These are phyloP conservation scores for Calidris pygmaea DNA, from an alignment of 2,113 vertebrate species.

Conservation along the genomic window DNA sequence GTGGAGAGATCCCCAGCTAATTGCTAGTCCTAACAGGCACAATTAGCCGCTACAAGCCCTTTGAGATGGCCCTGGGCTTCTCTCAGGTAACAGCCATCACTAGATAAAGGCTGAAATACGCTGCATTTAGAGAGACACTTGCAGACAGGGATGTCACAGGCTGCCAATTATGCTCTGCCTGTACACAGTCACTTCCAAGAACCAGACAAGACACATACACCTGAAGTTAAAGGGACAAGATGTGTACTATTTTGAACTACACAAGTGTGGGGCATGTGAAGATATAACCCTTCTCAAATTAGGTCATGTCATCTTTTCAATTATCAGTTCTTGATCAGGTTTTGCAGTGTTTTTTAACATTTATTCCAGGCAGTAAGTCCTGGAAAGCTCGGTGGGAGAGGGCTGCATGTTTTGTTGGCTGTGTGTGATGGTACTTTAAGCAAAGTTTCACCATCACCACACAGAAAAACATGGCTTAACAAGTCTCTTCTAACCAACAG, in stretches of 20 bases:
- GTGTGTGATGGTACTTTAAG: background rate
- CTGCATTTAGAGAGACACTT: constrained; percentile 76
- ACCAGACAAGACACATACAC: constrained; percentile 65
- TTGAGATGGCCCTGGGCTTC: constrained; percentile 80
- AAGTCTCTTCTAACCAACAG: background rate
- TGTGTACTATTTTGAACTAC: constrained; percentile 56
- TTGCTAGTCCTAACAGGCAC: constrained; percentile 83
- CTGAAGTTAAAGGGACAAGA: constrained; percentile 66
- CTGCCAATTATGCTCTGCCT: constrained; percentile 80
- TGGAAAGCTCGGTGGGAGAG: background rate
- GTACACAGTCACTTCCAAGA: constrained; percentile 74
- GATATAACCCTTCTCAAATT: constrained; percentile 40
- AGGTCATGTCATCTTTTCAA: constrained; percentile 50
- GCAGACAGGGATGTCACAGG: constrained; percentile 80
- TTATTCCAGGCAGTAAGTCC: background rate
- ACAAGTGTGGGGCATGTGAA: background rate
- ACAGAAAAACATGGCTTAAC: background rate
- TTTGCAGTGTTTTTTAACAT: background rate
- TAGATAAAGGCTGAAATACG: constrained; percentile 78
- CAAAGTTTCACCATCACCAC: background rate
- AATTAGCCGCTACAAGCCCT: constrained; percentile 84
- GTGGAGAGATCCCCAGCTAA: constrained; percentile 76
- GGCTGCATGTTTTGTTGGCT: background rate
- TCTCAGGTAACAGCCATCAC: constrained; percentile 83
- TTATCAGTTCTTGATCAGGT: constrained; percentile 52